phyloP scores from a whole-genome alignment of 2,113 vertebrate species.

The Epinephelus fuscoguttatus region DNA sequence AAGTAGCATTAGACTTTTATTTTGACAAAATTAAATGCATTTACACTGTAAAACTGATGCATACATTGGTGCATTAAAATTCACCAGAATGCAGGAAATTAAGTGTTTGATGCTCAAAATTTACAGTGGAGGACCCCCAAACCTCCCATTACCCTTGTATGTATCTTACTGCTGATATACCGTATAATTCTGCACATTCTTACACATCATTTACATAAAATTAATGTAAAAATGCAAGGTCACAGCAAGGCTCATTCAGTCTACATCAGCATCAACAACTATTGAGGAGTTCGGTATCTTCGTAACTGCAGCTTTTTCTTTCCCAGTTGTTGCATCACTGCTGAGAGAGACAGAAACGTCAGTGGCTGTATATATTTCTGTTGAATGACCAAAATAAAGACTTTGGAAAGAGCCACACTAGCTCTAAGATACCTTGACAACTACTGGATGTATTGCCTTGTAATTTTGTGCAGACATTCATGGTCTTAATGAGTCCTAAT shows the following conservation, averaged over 20 bases:
- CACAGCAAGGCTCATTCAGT: neutral
- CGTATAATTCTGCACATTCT: no score
- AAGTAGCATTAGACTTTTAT: no score
- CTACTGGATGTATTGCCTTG: neutral
- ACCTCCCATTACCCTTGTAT: no score
- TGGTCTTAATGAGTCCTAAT: neutral
- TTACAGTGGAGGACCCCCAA: no score
- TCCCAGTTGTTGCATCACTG: constrained; percentile 1
- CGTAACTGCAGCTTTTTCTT: neutral
- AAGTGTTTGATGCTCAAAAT: no score
- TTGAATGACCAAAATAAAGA: neutral
- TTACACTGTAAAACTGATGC: no score
- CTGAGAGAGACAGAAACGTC: neutral
- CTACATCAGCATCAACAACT: neutral
- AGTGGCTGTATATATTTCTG: neutral
- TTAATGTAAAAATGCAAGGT: neutral
- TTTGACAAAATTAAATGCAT: no score
- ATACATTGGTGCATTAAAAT: no score
- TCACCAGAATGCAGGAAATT: no score
- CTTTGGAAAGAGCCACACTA: neutral
- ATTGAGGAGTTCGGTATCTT: neutral
- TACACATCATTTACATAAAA: neutral
- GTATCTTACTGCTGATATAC: no score
- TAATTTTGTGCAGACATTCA: neutral
- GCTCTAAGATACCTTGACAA: neutral